phyloP scores from a whole-genome alignment of 64 coral and sea anemone species.

The Hydrozoanthus tunicans region DNA sequence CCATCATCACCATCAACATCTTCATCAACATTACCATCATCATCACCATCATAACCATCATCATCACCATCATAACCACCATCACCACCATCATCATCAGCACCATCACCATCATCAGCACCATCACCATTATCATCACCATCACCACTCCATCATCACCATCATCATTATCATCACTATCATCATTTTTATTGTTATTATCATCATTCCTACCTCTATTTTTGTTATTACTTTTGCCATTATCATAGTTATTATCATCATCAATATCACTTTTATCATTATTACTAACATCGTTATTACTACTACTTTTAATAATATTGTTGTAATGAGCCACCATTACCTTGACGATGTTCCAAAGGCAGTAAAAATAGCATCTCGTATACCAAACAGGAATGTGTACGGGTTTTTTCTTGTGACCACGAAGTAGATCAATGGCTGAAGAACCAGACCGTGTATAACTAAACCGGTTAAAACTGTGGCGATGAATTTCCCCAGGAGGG shows the following conservation, averaged over 20 bases:
- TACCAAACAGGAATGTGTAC: conserved; percentile 57
- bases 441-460: conserved; percentile 48
- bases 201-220: no score
- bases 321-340: background rate
- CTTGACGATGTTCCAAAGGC: conserved; percentile 42
- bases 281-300: no score
- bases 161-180: background rate
- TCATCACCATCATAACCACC: no score
- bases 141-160: background rate
- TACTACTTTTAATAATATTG: no score
- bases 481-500: conserved; percentile 63
- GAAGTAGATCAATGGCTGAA: conserved; percentile 61
- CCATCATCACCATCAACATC: no score
- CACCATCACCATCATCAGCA: background rate
- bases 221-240: no score
- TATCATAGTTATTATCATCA: no score
- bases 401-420: conserved; percentile 63
- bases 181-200: background rate
- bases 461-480: conserved; percentile 63
- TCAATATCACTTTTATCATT: no score
- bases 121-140: background rate
- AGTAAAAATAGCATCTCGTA: conserved; percentile 60
- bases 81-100: no score
- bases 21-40: no score
- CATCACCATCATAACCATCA: no score